These are phyloP conservation scores for Pangasius krempfi DNA, from an alignment of 2,797 vertebrate genomes.

Conservation along the genomic window DNA sequence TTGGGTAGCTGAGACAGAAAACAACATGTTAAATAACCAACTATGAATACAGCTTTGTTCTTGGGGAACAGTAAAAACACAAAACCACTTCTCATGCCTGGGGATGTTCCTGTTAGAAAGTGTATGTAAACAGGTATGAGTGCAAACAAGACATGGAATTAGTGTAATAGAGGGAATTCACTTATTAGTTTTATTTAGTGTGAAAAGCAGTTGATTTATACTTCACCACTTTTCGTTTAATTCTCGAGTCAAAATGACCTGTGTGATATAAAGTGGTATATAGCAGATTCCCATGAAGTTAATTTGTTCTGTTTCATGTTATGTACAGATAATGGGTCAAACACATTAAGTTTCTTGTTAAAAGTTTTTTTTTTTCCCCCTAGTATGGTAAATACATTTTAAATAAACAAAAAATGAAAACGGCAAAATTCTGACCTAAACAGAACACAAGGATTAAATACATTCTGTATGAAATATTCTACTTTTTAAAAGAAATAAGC, in stretches of 20 bases:
- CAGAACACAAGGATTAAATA: neutral
- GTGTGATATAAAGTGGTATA: neutral
- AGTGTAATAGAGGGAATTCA: neutral
- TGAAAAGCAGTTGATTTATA: neutral
- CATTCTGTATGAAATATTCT: neutral
- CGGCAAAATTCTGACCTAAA: neutral
- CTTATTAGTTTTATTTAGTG: neutral
- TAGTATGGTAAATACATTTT: neutral
- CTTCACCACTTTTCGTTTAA: neutral
- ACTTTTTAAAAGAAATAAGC: neutral
- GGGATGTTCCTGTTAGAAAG: neutral
- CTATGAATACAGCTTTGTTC: neutral
- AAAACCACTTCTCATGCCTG: neutral
- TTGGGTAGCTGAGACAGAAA: neutral
- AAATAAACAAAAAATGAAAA: neutral
- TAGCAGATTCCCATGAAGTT: neutral
- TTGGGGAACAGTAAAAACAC: neutral
- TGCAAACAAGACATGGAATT: neutral
- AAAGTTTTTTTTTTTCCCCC: neutral
- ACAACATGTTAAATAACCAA: neutral
- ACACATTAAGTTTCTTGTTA: neutral
- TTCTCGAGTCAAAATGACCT: no score
- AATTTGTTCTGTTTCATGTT: neutral
- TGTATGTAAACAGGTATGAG: neutral
- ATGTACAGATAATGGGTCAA: neutral